Evolutionary conservation across 2,113 vertebrate species (phyloP), one percentile per base, ranked within the genome.

Genomic region (Sorex fumeus): DNA sequence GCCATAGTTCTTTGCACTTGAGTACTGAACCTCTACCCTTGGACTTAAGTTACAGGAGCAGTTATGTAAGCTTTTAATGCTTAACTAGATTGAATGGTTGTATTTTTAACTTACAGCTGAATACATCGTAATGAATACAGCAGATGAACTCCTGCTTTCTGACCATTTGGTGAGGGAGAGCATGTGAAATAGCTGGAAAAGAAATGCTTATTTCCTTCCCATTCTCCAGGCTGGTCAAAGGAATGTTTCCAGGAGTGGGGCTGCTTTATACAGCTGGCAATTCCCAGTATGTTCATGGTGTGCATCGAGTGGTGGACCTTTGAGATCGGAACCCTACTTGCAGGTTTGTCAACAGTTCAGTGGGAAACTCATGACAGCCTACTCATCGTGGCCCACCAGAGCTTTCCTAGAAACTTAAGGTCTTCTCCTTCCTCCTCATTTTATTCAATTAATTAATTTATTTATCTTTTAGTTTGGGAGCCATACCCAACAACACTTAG

Each of bases 281-380:
- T 99, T 47, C 98, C 99, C 30, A 98, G 99, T 91, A 97, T 97
- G 91, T 95, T 99, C 13, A 99, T 99, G 99, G 34, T 98, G 86
- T 99, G 97, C 87, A 99, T 99, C 32, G 99, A 99, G 84, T 99
- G 99, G 98, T 99, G 99, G 99, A 94, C 99, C 30, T 99, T 98
- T 94, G 99, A 99, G 79, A 94, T 99, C 0, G 98, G 98, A 9
- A 98, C 98, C 78, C 98, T 99, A 93, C 97, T 99, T 19, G 97
- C 98, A 96, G 99, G 99, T 99, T 69, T 96, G 96, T 92, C 23
- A 8, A 7, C 21, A 27, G 30, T 40, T 12, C 32, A 19, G 12
- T 16, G 19, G 50, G 74, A 30, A n/a, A n/a, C 47, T 18, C 3
- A 10, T 7, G 0, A 0, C 32, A 67, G 47, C 25, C 15, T 43